A percentile compares a stretch with the other conserved stretches of the same genome.
Conservation (phyloP, 1,140 invertebrate genomes). For the Tyrophagus putrescentiae region DNA sequence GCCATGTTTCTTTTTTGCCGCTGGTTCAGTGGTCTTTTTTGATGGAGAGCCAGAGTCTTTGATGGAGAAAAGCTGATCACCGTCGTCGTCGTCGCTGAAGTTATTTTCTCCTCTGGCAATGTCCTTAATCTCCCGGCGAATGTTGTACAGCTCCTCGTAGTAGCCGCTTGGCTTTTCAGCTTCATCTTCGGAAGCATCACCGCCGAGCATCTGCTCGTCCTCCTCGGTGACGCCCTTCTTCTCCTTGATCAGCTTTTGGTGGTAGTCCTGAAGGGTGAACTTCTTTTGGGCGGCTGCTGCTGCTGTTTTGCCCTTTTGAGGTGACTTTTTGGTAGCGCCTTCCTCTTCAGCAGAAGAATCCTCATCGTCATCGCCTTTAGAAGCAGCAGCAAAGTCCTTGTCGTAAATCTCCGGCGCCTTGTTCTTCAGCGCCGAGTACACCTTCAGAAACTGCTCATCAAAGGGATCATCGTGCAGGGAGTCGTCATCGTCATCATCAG, state of each 20-base stretch:
- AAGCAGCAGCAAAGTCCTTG: constrained; percentile 28
- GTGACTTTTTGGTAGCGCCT: constrained; percentile 26
- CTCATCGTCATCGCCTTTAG: constrained; percentile 30
- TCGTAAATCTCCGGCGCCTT: constrained; percentile 41
- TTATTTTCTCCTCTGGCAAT: constrained; percentile 23
- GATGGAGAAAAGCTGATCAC: constrained; percentile 16
- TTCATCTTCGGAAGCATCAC: constrained; percentile 1
- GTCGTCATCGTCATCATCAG: background rate
- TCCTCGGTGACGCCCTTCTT: constrained; percentile 32
- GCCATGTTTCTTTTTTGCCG: constrained; percentile 2
- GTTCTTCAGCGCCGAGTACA: constrained; percentile 38
- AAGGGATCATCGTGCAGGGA: background rate
- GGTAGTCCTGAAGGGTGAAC: constrained; percentile 39
- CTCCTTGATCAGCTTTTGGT: constrained; percentile 37
- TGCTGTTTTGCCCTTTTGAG: constrained; percentile 26
- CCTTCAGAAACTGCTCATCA: constrained; percentile 38
- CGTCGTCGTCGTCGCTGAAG: constrained; percentile 26
- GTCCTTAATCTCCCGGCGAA: constrained; percentile 26
- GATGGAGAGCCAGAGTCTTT: too few relatives aligned
- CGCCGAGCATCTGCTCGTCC: background rate
- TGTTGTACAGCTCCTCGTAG: constrained; percentile 25
- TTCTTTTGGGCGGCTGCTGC: constrained; percentile 30
- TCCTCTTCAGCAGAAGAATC: constrained; percentile 25
- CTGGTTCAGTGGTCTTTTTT: background rate
- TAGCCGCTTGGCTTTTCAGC: constrained; percentile 8